A percentile compares a stretch with the other conserved stretches of the same genome.
Evolutionary conservation across 2,113 vertebrate genomes (phyloP).

Genomic region (Sterrhoptilus dennistouni): DNA sequence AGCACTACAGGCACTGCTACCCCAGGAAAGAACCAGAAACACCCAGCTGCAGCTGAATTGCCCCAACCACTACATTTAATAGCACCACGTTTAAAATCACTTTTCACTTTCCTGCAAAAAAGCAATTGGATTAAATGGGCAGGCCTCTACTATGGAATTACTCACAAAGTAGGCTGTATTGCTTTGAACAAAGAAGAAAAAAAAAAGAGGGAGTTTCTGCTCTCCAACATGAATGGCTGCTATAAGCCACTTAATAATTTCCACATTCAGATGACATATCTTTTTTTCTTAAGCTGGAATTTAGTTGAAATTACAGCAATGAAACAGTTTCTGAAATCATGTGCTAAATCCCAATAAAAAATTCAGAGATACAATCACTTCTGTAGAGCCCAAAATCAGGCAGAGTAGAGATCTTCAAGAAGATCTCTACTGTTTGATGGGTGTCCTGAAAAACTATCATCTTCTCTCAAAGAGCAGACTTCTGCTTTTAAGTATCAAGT

Average conservation of each 20-base stretch:
- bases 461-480: not conserved
- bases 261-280: not conserved
- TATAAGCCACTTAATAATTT: not conserved
- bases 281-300: not conserved
- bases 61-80: not conserved
- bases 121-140: not conserved
- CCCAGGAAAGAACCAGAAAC: not conserved
- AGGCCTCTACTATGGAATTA: not conserved
- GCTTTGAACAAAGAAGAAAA: not conserved
- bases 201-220: not conserved
- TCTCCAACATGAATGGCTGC: not conserved
- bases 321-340: not conserved
- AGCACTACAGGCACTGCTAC: not conserved
- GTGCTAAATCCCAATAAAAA: not conserved
- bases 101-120: not conserved
- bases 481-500: not conserved
- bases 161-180: not conserved
- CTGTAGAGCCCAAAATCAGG: not conserved
- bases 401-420: not conserved
- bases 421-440: not conserved
- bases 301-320: not conserved
- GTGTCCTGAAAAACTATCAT: not conserved
- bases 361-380: not conserved
- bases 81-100: accelerated
- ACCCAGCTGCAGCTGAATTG: not conserved